A percentile compares a stretch with the other conserved stretches of the same genome.
Evolutionary conservation across 2,888 invertebrate genomes (phyloP).

Genomic region (Lumbricus terrestris): DNA sequence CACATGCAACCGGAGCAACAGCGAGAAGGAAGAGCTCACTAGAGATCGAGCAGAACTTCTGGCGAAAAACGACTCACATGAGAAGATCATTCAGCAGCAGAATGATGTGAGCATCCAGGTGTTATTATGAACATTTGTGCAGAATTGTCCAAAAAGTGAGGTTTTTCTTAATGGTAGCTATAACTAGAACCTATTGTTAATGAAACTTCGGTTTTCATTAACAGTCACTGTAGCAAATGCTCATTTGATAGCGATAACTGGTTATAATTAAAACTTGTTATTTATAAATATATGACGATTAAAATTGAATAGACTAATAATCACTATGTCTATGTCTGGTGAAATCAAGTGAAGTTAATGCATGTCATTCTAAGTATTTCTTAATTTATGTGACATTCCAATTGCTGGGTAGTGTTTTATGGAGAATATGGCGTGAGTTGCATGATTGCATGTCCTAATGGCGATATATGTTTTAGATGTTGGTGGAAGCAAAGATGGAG

Average conservation of each 20-base stretch:
- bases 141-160: neutral
- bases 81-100: conserved; percentile 47
- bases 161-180: too few species aligned
- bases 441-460: neutral
- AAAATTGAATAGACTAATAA: too few species aligned
- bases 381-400: neutral
- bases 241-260: too few species aligned
- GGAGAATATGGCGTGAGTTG: neutral
- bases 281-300: too few species aligned
- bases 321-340: neutral
- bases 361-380: neutral
- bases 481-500: conserved; percentile 53
- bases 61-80: conserved; percentile 33
- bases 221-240: too few species aligned
- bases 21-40: conserved; percentile 82
- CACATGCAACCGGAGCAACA: conserved; percentile 56
- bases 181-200: too few species aligned
- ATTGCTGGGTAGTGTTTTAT: neutral
- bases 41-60: conserved; percentile 58
- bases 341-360: neutral
- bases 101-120: conserved; percentile 45
- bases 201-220: too few species aligned
- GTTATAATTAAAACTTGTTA: too few species aligned
- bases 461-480: neutral
- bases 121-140: too few species aligned